Conservation (phyloP, 37 sponge, comb jelly and placozoan species). For the Diacarnus erythraeanus region DNA sequence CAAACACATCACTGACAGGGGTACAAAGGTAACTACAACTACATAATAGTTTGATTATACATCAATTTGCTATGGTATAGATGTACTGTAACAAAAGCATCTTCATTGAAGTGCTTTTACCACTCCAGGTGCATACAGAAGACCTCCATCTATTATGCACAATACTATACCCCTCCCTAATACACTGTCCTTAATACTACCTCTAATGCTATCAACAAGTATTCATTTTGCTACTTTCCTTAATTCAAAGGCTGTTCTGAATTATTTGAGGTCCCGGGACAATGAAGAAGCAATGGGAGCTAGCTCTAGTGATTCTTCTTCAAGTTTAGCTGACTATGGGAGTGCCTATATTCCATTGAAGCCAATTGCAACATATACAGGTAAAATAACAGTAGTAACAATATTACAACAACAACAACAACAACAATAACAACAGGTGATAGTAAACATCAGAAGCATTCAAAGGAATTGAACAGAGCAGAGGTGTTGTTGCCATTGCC, state of each 20-base stretch:
- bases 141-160: too few relatives aligned
- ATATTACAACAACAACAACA: too few relatives aligned
- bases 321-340: background rate
- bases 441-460: too few relatives aligned
- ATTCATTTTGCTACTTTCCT: background rate
- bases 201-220: background rate
- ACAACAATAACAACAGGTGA: too few relatives aligned
- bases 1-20: conserved; percentile 43
- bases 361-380: background rate
- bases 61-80: background rate
- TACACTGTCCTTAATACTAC: background rate
- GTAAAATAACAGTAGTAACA: too few relatives aligned
- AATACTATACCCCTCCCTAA: too few relatives aligned
- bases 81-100: too few relatives aligned
- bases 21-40: conserved; percentile 74
- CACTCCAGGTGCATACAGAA: too few relatives aligned
- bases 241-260: conserved; percentile 33
- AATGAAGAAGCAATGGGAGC: background rate
- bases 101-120: too few relatives aligned
- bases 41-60: too few relatives aligned
- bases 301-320: background rate
- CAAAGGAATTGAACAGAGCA: too few relatives aligned
- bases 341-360: background rate
- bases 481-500: background rate
- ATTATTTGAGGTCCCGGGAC: conserved; percentile 11